These are phyloP conservation scores for Pseudopipra pipra DNA, from an alignment of 2,113 vertebrate species.

Conservation along the genomic window DNA sequence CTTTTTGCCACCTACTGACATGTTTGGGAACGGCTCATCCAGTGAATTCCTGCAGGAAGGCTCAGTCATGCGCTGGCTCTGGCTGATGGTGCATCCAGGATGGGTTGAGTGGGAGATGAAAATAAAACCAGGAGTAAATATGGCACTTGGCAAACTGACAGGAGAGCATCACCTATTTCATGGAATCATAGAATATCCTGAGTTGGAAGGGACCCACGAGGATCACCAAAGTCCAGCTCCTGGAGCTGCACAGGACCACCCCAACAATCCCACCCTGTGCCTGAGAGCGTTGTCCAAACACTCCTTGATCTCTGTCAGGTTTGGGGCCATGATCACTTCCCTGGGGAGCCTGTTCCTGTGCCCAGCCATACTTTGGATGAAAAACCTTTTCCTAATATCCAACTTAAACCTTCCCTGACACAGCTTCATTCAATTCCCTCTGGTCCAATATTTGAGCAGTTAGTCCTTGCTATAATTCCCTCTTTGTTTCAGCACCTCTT, in stretches of 20 bases:
- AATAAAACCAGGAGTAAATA: background rate
- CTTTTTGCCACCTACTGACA: constrained; percentile 69
- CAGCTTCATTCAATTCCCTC: background rate
- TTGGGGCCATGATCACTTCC: background rate
- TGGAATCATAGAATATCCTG: background rate
- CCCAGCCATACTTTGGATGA: background rate
- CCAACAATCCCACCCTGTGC: background rate
- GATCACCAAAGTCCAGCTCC: background rate
- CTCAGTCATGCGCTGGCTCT: accelerated
- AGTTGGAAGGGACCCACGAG: background rate
- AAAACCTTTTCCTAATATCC: accelerated
- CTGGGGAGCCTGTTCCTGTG: background rate
- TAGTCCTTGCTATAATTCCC: background rate
- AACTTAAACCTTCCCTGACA: background rate
- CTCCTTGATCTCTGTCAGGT: background rate
- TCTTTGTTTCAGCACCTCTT: background rate
- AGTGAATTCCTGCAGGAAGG: background rate
- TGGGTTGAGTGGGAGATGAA: accelerated
- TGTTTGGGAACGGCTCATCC: constrained; percentile 11
- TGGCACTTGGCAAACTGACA: background rate
- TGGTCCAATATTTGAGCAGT: accelerated
- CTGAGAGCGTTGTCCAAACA: accelerated
- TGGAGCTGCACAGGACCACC: background rate
- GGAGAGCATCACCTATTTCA: background rate
- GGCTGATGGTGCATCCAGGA: background rate